A percentile compares a stretch with the other conserved stretches of the same genome.
These are phyloP conservation scores for Monochamus alternatus DNA, from an alignment of 2,888 invertebrate species.

Conservation along the genomic window DNA sequence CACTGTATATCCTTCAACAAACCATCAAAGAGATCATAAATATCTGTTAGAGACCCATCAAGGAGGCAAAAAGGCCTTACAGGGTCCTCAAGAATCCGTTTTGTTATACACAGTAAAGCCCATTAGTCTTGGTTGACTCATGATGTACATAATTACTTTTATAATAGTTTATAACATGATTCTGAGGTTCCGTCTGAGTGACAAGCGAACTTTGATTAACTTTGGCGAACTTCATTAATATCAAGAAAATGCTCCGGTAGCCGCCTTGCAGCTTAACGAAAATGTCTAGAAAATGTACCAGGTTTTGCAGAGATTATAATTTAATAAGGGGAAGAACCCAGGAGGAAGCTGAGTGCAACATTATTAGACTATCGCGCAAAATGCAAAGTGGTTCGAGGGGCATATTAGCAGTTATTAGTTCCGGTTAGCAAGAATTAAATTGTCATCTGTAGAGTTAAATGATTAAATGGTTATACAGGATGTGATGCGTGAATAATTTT, in stretches of 20 bases:
- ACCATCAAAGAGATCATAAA: no score
- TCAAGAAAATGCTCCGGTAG: constrained; percentile 13
- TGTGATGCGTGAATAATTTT: no score
- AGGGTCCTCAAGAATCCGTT: not conserved
- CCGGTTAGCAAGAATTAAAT: not conserved
- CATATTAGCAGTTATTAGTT: constrained; percentile 8
- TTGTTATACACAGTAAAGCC: not conserved
- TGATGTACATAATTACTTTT: constrained; percentile 24
- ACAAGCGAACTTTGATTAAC: constrained; percentile 31
- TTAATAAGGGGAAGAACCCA: constrained; percentile 10
- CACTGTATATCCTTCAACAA: no score
- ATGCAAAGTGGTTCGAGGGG: not conserved
- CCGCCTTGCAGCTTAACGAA: constrained; percentile 6
- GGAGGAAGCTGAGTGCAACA: constrained; percentile 7
- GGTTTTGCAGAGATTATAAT: constrained; percentile 24
- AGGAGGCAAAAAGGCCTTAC: no score
- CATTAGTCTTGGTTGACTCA: not conserved
- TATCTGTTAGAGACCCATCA: no score
- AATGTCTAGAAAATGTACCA: constrained; percentile 22
- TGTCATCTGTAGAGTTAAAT: no score
- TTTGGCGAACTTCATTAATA: constrained; percentile 35
- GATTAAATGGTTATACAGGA: no score
- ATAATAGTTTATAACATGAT: constrained; percentile 29
- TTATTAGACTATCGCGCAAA: constrained; percentile 18
- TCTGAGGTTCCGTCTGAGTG: constrained; percentile 22